Conservation (phyloP, 2,113 vertebrate species). For the Nerophis ophidion region DNA sequence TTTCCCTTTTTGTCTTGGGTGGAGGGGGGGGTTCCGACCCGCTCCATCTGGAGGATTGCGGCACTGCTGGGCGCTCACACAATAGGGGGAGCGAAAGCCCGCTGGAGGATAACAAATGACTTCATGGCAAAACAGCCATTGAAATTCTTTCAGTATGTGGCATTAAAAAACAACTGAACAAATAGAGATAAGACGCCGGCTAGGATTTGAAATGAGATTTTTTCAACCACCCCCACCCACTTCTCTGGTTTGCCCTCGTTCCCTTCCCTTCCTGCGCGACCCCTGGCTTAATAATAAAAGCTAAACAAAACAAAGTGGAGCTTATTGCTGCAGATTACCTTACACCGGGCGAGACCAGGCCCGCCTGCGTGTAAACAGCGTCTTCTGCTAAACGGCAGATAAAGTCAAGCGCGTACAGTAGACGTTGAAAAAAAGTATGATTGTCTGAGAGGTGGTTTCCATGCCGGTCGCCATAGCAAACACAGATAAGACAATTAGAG, state of each 20-base stretch:
- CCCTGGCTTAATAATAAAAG: conserved; percentile 70
- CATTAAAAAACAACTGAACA: conserved; percentile 99
- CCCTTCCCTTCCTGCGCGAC: conserved; percentile 56
- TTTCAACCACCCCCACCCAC: conserved; percentile 51
- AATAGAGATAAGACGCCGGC: conserved; percentile 98
- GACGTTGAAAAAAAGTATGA: conserved; percentile 68
- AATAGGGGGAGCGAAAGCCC: conserved; percentile 93
- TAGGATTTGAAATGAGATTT: conserved; percentile 95
- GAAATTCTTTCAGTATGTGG: conserved; percentile 99
- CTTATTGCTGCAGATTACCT: conserved; percentile 81
- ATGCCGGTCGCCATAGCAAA: conserved; percentile 74
- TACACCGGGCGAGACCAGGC: conserved; percentile 73
- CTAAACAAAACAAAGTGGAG: conserved; percentile 81
- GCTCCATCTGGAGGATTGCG: conserved; percentile 95
- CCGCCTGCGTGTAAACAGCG: conserved; percentile 75
- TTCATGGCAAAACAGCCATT: conserved; percentile 98
- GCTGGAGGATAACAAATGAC: conserved; percentile 99
- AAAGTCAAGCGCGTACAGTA: conserved; percentile 66
- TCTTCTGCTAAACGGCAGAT: conserved; percentile 67
- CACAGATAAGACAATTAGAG: conserved; percentile 72
- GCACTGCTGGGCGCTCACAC: conserved; percentile 91
- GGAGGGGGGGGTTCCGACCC: conserved; percentile 64
- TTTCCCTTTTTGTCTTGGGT: conserved; percentile 1
- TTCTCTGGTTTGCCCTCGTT: conserved; percentile 46
- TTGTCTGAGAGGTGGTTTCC: conserved; percentile 68